phyloP scores from a whole-genome alignment of 2,113 vertebrate genomes.

The Aythya baeri region DNA sequence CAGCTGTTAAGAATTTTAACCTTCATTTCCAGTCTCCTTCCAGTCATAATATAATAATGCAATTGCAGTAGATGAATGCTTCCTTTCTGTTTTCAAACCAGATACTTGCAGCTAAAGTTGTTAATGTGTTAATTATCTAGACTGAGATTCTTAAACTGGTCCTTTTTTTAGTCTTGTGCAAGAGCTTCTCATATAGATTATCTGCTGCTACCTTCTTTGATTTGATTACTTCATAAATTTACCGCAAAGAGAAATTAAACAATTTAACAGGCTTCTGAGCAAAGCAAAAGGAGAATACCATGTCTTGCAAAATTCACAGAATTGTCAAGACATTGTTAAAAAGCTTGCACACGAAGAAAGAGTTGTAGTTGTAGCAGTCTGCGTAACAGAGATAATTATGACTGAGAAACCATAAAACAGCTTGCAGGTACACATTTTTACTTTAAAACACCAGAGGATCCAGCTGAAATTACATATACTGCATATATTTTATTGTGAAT shows the following conservation, averaged over 20 bases:
- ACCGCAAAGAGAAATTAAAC: conserved; percentile 70
- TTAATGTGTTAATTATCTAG: conserved; percentile 64
- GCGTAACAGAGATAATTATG: conserved; percentile 82
- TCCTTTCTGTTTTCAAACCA: conserved; percentile 2
- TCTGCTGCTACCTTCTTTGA: conserved; percentile 49
- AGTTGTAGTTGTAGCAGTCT: conserved; percentile 76
- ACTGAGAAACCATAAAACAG: conserved; percentile 81
- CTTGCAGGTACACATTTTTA: conserved; percentile 86
- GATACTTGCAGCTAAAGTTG: conserved; percentile 14
- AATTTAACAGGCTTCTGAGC: conserved; percentile 67
- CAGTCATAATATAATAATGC: conserved; percentile 46
- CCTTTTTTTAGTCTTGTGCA: conserved; percentile 29
- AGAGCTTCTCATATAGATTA: conserved; percentile 41
- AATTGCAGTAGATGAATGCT: conserved; percentile 39
- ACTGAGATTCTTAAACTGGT: conserved; percentile 43
- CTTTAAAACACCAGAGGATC: conserved; percentile 79
- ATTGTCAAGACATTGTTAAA: conserved; percentile 76
- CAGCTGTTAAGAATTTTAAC: conserved; percentile 71
- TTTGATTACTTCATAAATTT: conserved; percentile 69
- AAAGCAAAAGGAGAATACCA: conserved; percentile 52
- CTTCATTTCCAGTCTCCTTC: conserved; percentile 62
- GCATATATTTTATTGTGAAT: conserved; percentile 81
- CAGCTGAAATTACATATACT: conserved; percentile 79
- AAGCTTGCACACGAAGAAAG: conserved; percentile 68
- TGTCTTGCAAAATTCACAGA: conserved; percentile 70